A percentile compares a stretch with the other conserved stretches of the same genome.
phyloP scores from a whole-genome alignment of 2,113 vertebrate species.

The Trachemys scripta region DNA sequence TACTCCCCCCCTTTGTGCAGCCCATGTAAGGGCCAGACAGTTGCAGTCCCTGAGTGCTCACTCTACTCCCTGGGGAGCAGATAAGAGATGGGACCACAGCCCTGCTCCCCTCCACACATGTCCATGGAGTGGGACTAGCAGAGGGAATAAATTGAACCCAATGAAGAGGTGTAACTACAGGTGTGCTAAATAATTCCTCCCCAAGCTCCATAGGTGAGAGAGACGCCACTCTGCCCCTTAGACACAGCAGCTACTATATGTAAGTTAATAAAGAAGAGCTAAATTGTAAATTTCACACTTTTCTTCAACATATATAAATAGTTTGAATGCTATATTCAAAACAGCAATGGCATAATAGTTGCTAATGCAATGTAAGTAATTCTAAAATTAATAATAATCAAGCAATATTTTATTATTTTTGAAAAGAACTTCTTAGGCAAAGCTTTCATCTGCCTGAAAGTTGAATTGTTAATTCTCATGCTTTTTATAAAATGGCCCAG shows the following conservation, averaged over 20 bases:
- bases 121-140: not conserved
- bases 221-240: not conserved
- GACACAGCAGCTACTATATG: no score
- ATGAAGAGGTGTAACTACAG: fast-evolving
- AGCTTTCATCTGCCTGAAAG: not conserved
- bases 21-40: fast-evolving
- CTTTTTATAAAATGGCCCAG: not conserved
- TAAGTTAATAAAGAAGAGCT: not conserved
- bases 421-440: constrained; percentile 12
- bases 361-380: not conserved
- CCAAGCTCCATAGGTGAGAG: not conserved
- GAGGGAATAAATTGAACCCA: not conserved
- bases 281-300: not conserved
- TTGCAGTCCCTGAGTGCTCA: not conserved
- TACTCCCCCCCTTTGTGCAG: not conserved
- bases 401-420: not conserved
- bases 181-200: fast-evolving
- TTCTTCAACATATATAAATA: fast-evolving
- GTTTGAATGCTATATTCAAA: fast-evolving
- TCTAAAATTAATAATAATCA: not conserved
- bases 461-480: not conserved
- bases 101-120: fast-evolving
- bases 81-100: fast-evolving
- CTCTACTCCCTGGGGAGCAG: not conserved
- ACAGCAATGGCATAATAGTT: fast-evolving